These are phyloP conservation scores for Odontophorus gujanensis DNA, from an alignment of 2,113 vertebrate genomes.

Conservation along the genomic window DNA sequence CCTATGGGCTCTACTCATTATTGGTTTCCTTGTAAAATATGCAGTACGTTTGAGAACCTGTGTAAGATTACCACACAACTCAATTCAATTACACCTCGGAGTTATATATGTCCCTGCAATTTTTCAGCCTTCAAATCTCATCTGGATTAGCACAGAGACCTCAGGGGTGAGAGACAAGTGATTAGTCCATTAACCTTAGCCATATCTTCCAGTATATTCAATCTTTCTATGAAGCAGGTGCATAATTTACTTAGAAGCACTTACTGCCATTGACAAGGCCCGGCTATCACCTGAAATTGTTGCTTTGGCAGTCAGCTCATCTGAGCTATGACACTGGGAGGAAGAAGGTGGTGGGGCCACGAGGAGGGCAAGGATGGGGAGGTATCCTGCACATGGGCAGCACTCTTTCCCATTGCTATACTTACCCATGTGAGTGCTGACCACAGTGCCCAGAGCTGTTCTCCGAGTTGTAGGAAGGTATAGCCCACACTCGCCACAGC, in stretches of 20 bases:
- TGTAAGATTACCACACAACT: conserved; percentile 41
- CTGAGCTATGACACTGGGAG: not conserved
- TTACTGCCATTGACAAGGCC: conserved; percentile 49
- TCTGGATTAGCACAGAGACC: conserved; percentile 45
- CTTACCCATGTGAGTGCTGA: not conserved
- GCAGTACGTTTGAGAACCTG: conserved; percentile 21
- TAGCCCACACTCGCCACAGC: not conserved
- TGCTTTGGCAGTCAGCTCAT: conserved; percentile 5
- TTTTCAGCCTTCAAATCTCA: conserved; percentile 63
- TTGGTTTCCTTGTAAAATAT: conserved; percentile 33
- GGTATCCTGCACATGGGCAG: rapidly evolving
- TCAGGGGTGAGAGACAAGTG: conserved; percentile 64
- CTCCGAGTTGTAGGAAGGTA: not conserved
- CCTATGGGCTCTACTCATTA: conserved; percentile 22
- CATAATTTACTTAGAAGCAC: conserved; percentile 63
- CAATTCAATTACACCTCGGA: conserved; percentile 42
- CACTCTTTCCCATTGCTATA: not conserved
- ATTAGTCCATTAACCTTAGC: conserved; percentile 68
- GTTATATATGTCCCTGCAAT: conserved; percentile 47
- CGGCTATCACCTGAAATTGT: not conserved
- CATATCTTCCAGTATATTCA: conserved; percentile 35
- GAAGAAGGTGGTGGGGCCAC: not conserved
- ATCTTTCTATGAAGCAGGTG: conserved; percentile 35
- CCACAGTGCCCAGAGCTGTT: rapidly evolving
- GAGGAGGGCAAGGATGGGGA: not conserved